A percentile compares a stretch with the other conserved stretches of the same genome.
Conservation (phyloP, 2,888 invertebrate species). For the Flexamia atlantica region DNA sequence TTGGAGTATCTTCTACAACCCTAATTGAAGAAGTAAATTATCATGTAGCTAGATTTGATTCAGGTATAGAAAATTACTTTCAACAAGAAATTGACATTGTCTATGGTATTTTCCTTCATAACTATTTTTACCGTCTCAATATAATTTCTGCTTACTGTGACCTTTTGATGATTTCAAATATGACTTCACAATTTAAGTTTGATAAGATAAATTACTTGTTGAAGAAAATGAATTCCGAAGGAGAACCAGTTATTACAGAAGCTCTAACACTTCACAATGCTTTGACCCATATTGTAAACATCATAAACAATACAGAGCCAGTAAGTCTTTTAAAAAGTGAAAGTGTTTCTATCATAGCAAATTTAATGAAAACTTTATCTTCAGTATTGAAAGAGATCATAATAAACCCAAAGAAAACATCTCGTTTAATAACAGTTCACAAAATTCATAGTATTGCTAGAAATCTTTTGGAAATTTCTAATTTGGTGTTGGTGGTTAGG, state of each 20-base stretch:
- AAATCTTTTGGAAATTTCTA: not conserved
- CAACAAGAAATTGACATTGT: not conserved
- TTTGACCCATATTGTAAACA: not conserved
- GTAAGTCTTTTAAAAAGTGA: not conserved
- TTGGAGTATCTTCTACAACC: not conserved
- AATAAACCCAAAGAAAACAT: not conserved
- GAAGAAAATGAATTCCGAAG: not conserved
- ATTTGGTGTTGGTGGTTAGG: not conserved
- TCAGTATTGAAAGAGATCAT: not conserved
- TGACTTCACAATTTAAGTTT: not conserved
- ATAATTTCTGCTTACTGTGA: conserved; percentile 19
- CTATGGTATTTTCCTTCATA: not conserved
- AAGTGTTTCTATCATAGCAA: not conserved
- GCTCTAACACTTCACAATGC: not conserved
- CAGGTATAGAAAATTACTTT: not conserved
- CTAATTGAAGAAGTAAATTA: not conserved
- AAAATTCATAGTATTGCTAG: not conserved
- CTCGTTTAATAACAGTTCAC: not conserved
- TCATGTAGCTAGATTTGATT: not conserved
- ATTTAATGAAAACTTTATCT: not conserved
- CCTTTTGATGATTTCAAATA: not conserved
- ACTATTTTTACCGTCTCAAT: not conserved
- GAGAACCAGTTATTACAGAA: not conserved
- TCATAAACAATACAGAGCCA: not conserved
- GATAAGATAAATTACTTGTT: not conserved